A percentile compares a stretch with the other conserved stretches of the same genome.
Conservation (phyloP, 2,797 vertebrate genomes). For the Siniperca obscura region DNA sequence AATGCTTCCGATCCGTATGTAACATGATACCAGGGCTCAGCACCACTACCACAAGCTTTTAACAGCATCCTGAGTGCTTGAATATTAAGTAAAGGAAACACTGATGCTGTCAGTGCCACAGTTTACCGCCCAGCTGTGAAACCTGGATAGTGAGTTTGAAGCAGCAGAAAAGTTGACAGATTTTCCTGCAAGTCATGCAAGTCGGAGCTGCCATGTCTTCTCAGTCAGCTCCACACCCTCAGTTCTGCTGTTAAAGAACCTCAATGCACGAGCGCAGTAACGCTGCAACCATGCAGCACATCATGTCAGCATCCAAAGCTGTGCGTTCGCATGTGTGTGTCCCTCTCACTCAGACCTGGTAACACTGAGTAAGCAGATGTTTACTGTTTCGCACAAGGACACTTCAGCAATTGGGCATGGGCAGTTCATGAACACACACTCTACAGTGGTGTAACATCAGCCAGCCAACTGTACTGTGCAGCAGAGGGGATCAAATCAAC, state of each 20-base stretch:
- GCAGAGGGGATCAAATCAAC: conserved; percentile 22
- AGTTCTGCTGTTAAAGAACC: not conserved
- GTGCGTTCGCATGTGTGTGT: not conserved
- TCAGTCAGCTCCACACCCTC: conserved; percentile 47
- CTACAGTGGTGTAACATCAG: not conserved
- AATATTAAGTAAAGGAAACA: conserved; percentile 47
- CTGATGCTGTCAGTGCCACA: not conserved
- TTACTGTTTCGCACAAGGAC: conserved; percentile 6
- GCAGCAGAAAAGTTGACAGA: conserved; percentile 28
- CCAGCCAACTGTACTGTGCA: not conserved
- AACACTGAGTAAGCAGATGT: not conserved
- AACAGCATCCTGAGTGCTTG: conserved; percentile 56
- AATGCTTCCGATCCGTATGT: conserved; percentile 66
- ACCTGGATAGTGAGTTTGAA: not conserved
- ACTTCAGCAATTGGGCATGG: not conserved
- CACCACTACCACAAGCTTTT: conserved; percentile 52
- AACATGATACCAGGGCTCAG: conserved; percentile 55
- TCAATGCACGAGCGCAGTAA: conserved; percentile 18
- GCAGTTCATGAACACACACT: not conserved
- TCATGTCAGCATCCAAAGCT: not conserved
- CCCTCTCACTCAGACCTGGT: not conserved
- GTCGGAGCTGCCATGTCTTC: conserved; percentile 25
- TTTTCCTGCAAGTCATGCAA: conserved; percentile 69
- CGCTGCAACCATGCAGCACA: conserved; percentile 29
- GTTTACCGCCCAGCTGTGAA: conserved; percentile 3